Percentiles rank a stretch among this genome's conserved stretches.
Evolutionary conservation across 30 jellyfish, hydroid and myxozoan species (phyloP).

Genomic region (Cassiopea andromeda): DNA sequence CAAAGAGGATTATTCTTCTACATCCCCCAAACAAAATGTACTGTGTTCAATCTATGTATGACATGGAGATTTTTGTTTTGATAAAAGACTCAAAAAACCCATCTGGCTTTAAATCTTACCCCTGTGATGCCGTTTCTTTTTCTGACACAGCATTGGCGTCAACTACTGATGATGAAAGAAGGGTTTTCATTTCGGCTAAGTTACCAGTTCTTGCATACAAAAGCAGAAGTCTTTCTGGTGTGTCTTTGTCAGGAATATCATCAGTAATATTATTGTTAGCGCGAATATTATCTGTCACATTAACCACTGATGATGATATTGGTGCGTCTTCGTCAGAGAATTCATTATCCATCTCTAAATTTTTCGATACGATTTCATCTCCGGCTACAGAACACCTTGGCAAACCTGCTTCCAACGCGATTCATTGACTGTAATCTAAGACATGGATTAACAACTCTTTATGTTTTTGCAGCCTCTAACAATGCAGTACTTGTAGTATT

Average conservation of each 20-base stretch:
- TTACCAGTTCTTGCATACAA: constrained; percentile 54
- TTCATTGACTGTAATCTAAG: background rate
- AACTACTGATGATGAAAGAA: constrained; percentile 10
- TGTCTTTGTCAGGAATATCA: background rate
- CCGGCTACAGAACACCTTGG: background rate
- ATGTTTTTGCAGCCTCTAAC: background rate
- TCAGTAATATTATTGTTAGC: background rate
- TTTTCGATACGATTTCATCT: background rate
- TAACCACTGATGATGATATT: background rate
- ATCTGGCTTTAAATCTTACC: too few relatives aligned
- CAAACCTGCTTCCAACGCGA: constrained; percentile 1
- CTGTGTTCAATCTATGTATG: too few relatives aligned
- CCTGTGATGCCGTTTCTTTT: constrained; percentile 36
- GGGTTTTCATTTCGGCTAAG: constrained; percentile 10
- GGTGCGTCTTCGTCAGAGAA: background rate
- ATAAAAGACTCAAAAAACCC: too few relatives aligned
- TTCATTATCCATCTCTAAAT: background rate
- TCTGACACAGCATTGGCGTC: constrained; percentile 22
- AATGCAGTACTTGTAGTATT: background rate
- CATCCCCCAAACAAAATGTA: too few relatives aligned
- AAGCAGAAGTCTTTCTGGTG: constrained; percentile 25
- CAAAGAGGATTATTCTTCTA: too few relatives aligned
- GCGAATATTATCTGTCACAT: background rate
- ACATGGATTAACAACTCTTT: constrained; percentile 6
- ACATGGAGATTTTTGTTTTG: too few relatives aligned